Evolutionary conservation across 2,888 invertebrate genomes (phyloP), one percentile per base, ranked within the genome.

Genomic region (Celastrina argiolus): DNA sequence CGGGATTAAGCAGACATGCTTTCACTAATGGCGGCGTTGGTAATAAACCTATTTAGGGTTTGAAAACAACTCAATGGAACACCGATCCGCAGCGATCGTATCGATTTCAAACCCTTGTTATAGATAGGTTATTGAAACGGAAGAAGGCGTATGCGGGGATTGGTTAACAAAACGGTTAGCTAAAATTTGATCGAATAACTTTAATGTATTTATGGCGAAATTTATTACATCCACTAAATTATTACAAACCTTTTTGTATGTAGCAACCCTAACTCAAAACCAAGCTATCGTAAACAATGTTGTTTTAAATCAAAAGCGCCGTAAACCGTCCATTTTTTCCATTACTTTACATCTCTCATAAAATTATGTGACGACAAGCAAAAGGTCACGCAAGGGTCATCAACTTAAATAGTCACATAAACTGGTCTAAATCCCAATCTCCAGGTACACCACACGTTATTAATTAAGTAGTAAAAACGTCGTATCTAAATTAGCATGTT

Each of bases 401-500:
- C 87, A 88, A 87, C 88, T 75, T 87, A 87, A 87, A 87, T 83
- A 81, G 85, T 84, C 81, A 78, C 83, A 85, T 85, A 87, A 85
- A 88, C 84, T 82, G 82, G 79, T 80, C 81, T 85, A 87, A 89
- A 88, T 87, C 88, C 84, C 87, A 88, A 87, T 84, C 83, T 83
- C 71, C 72, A 76, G 73, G 76, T 74, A 75, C 78, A 78, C 77
- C 81, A 84, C 81, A 82, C 83, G 87, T 88, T 87, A 89, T 90
- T 89, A 88, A 90, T 90, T 89, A 88, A 85, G 88, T 87, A 87
- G 88, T 90, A 88, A 89, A 89, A 88, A 83, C 86, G 87, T 88
- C 88, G 84, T 86, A 81, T 81, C 81, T 80, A 82, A 84, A 90
- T 89, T 87, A 88, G 83, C 88, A 88, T 89, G 85, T 90, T 90